Evolutionary conservation across 2,888 invertebrate species (phyloP), one percentile per base, ranked within the genome.

Genomic region (Sarcophaga variegata): DNA sequence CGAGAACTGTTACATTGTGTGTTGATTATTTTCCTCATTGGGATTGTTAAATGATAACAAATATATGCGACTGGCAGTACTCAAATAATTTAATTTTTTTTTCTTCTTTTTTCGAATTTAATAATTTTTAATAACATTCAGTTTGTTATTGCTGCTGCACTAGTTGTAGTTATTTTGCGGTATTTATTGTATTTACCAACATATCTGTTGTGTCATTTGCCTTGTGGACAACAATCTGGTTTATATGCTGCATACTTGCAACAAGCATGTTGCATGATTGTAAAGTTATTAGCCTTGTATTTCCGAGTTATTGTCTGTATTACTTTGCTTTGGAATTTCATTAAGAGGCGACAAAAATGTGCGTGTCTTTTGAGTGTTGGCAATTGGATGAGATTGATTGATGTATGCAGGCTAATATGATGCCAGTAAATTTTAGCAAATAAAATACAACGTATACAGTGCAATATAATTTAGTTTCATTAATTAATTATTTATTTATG

Each of bases 281-380:
- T 62, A 17, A 14, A 67, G 45, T 11, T 37, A 3, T 78, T 45
- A 64, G 22, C 45, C 22, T 67, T 74, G 62, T 60, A n/a, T 81
- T 87, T 87, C 87, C 84, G 84, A 84, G 74, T 87, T 81, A 81
- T 83, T 87, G 83, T 83, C 83, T 70, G 54, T 66, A 75, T 76
- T 66, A 72, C 67, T 37, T 37, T 45, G 47, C 60, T 66, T 60
- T 67, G 20, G 20, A 71, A 54, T 69, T 63, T 54, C 59, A 80
- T 71, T 80, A 45, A 37, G 5, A 69, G 80, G 81, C 77, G 69
- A 81, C 74, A 79, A 80, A 49, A 81, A 85, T 72, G 54, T 86
- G 76, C 60, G 67, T 83, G 70, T 72, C 17, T 70, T 75, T 75
- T 12, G 66, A 76, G 47, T 64, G 54, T 64, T 45, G 60, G 27